A percentile compares a stretch with the other conserved stretches of the same genome.
Conservation (phyloP, 2,888 invertebrate genomes). For the Eretmocerus hayati region DNA sequence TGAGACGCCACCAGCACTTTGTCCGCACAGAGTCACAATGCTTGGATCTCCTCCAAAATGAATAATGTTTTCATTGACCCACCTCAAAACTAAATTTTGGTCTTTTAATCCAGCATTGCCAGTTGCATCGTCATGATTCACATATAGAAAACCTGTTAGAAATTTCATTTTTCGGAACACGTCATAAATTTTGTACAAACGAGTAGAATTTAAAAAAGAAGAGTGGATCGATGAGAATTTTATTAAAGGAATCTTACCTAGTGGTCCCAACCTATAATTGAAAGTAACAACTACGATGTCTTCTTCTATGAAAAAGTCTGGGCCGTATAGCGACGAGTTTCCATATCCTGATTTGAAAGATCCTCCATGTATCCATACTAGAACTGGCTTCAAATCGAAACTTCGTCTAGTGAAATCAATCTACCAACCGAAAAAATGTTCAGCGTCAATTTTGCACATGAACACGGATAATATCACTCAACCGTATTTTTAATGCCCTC, state of each 20-base stretch:
- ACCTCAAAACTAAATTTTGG: slow-evolving; percentile 51
- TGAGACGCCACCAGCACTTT: slow-evolving; percentile 50
- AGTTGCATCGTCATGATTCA: slow-evolving; percentile 26
- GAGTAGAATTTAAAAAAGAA: no score
- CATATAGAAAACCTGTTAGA: slow-evolving; percentile 25
- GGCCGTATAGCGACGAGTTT: slow-evolving; percentile 22
- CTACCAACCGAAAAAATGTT: neutral
- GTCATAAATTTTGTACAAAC: no score
- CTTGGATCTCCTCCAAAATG: slow-evolving; percentile 50
- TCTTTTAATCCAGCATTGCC: slow-evolving; percentile 43
- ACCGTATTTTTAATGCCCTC: no score
- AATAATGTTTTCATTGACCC: slow-evolving; percentile 50
- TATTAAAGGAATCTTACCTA: slow-evolving; percentile 25
- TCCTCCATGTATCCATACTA: slow-evolving; percentile 32
- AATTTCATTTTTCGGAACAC: neutral
- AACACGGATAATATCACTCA: no score
- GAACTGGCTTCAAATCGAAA: slow-evolving; percentile 20
- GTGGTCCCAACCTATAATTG: slow-evolving; percentile 29
- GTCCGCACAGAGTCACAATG: slow-evolving; percentile 51
- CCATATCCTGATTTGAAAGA: slow-evolving; percentile 22
- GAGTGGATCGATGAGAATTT: no score
- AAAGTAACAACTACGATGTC: slow-evolving; percentile 29
- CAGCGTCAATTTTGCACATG: no score
- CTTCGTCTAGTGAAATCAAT: neutral
- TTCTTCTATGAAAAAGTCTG: slow-evolving; percentile 30